Percentiles rank a stretch among this genome's conserved stretches.
Conservation (phyloP, 2,113 vertebrate species). For the Pseudolaguvia tuberculata region DNA sequence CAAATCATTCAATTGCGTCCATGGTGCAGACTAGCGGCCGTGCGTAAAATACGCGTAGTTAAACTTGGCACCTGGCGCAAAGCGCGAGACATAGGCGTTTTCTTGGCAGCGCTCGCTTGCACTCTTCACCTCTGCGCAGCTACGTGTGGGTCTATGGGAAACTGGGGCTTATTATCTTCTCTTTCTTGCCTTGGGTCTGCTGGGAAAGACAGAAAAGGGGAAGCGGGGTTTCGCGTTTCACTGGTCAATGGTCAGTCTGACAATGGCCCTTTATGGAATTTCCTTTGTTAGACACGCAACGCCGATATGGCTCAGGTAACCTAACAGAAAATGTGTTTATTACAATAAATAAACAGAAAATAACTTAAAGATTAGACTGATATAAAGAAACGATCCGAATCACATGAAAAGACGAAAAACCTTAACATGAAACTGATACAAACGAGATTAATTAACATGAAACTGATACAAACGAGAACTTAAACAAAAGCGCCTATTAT, state of each 20-base stretch:
- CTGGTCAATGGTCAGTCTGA: constrained; percentile 41
- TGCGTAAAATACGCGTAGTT: constrained; percentile 18
- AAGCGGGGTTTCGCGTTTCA: constrained; percentile 59
- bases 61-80: background rate
- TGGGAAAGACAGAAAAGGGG: constrained; percentile 28
- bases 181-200: constrained; percentile 1
- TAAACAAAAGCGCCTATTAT: constrained; percentile 48
- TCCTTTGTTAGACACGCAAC: constrained; percentile 37
- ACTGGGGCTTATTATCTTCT: constrained; percentile 34
- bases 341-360: background rate
- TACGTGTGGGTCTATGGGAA: constrained; percentile 26
- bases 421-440: too few relatives aligned
- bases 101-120: constrained; percentile 3
- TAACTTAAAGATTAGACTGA: too few relatives aligned
- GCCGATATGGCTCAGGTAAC: constrained; percentile 22
- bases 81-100: background rate
- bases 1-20: background rate
- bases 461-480: constrained; percentile 39
- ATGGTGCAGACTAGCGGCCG: background rate
- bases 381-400: background rate
- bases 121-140: constrained; percentile 23
- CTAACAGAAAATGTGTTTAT: constrained; percentile 2
- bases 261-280: constrained; percentile 56
- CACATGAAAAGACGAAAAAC: background rate
- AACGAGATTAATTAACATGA: constrained; percentile 37